These are phyloP conservation scores for Carcharodon carcharias DNA, from an alignment of 2,797 vertebrate genomes.

Conservation along the genomic window DNA sequence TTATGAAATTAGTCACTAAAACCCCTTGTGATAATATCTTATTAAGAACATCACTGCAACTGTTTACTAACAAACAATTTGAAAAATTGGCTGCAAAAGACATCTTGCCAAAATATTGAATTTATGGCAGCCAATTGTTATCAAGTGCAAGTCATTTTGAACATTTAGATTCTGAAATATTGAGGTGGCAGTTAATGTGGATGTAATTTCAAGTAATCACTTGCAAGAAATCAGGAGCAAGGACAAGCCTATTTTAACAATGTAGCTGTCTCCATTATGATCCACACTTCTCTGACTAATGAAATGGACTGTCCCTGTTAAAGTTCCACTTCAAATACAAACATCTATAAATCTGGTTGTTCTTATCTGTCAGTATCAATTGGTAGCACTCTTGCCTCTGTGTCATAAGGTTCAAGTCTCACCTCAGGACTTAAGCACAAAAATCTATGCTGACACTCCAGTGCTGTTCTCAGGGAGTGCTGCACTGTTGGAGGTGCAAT, in stretches of 20 bases:
- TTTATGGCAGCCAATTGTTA: background rate
- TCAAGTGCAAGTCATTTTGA: background rate
- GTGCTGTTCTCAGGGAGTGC: background rate
- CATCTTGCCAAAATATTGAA: conserved; percentile 24
- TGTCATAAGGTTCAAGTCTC: background rate
- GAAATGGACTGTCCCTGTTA: background rate
- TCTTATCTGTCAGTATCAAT: background rate
- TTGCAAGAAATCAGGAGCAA: background rate
- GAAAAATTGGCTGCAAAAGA: background rate
- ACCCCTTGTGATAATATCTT: conserved; percentile 8
- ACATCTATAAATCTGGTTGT: background rate
- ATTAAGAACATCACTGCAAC: background rate
- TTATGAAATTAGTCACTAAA: conserved; percentile 7
- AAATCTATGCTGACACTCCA: background rate
- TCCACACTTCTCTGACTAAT: background rate
- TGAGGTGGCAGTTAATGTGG: background rate
- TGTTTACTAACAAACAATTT: conserved; percentile 28
- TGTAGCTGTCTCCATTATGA: background rate
- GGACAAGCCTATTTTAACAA: background rate
- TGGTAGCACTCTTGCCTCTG: background rate
- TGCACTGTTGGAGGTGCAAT: background rate
- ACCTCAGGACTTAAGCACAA: background rate
- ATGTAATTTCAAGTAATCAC: background rate
- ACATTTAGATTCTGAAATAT: background rate
- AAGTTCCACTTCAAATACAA: background rate